These are phyloP conservation scores for Corella eumyota DNA, from an alignment of 23 tunicate genomes.

Conservation along the genomic window DNA sequence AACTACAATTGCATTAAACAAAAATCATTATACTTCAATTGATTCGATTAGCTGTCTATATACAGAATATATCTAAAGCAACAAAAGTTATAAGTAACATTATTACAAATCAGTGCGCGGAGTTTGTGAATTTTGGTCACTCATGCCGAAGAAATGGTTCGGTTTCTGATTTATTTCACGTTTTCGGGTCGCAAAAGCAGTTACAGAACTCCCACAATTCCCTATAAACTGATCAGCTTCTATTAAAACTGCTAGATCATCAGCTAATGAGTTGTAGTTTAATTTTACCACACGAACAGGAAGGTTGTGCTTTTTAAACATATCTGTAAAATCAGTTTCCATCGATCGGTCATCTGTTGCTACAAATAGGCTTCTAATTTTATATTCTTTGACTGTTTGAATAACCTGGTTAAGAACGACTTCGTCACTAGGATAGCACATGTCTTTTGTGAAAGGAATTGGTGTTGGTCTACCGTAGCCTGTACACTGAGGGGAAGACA, in stretches of 20 bases:
- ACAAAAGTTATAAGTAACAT: not conserved
- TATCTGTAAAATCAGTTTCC: constrained; percentile 15
- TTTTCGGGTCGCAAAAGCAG: constrained; percentile 64
- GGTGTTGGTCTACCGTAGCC: constrained; percentile 10
- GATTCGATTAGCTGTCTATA: not conserved
- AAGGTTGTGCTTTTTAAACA: constrained; percentile 4
- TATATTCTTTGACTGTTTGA: constrained; percentile 2
- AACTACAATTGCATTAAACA: no score
- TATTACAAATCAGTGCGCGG: constrained; percentile 9
- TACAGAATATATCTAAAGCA: not conserved
- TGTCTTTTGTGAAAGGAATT: constrained; percentile 48
- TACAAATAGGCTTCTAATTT: constrained; percentile 27
- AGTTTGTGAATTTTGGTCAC: constrained; percentile 5
- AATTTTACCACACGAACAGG: constrained; percentile 27
- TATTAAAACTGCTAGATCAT: constrained; percentile 53
- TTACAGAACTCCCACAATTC: constrained; percentile 72
- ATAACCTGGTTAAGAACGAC: constrained; percentile 24
- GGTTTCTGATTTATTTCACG: constrained; percentile 23
- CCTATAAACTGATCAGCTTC: constrained; percentile 77
- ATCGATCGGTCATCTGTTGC: constrained; percentile 43
- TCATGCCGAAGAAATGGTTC: constrained; percentile 37
- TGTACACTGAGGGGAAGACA: constrained; percentile 87
- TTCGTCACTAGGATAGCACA: constrained; percentile 60
- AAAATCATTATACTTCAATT: not conserved
- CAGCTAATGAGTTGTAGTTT: constrained; percentile 16